A percentile compares a stretch with the other conserved stretches of the same genome.
Evolutionary conservation across 2,797 vertebrate species (phyloP).

Genomic region (Dallia pectoralis): DNA sequence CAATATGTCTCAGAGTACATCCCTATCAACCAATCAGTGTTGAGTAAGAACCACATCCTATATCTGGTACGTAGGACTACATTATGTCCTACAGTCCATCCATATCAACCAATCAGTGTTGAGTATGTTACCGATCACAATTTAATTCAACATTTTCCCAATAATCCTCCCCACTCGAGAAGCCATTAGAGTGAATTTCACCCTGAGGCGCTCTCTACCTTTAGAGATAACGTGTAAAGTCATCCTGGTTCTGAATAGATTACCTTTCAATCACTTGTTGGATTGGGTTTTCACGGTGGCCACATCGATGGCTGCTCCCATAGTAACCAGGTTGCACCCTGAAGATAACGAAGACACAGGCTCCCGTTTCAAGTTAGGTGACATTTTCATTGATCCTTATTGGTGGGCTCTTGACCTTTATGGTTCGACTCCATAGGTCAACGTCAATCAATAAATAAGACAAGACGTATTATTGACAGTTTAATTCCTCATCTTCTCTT

Average conservation of each 20-base stretch:
- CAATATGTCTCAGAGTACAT: too few relatives aligned
- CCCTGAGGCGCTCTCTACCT: neutral
- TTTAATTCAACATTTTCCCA: too few relatives aligned
- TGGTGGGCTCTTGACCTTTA: slow-evolving; percentile 5
- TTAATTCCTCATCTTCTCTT: neutral
- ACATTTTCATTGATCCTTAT: slow-evolving; percentile 6
- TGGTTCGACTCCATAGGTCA: neutral
- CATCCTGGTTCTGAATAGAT: neutral
- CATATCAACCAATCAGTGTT: too few relatives aligned
- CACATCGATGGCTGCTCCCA: neutral
- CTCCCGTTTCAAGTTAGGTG: slow-evolving; percentile 3
- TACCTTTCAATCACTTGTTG: neutral
- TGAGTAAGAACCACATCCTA: too few relatives aligned
- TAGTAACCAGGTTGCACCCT: neutral
- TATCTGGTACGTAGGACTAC: too few relatives aligned
- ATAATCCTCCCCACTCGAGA: neutral
- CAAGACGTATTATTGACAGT: neutral
- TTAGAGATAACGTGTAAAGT: neutral
- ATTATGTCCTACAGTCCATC: too few relatives aligned
- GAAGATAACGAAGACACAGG: neutral
- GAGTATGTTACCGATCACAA: too few relatives aligned
- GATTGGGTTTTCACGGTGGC: neutral
- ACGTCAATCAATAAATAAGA: neutral
- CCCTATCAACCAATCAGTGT: too few relatives aligned
- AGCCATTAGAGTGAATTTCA: neutral